These are phyloP conservation scores for Sturnus vulgaris DNA, from an alignment of 2,113 vertebrate genomes.

Conservation along the genomic window DNA sequence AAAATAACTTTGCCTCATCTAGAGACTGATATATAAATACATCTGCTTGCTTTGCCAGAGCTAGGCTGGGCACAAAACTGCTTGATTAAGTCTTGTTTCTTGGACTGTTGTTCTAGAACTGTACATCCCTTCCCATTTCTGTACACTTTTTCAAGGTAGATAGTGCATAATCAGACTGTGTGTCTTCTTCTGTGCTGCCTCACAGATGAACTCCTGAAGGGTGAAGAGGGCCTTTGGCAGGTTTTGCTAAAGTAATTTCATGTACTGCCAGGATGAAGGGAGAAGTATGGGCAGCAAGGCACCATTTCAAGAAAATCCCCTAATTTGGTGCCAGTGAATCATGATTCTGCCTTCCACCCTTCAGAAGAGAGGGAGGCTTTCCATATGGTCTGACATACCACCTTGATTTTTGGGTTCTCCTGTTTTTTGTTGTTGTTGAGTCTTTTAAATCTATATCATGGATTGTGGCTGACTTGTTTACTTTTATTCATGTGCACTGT, in stretches of 20 bases:
- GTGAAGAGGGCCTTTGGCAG: background rate
- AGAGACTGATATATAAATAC: constrained; percentile 9
- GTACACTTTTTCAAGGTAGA: background rate
- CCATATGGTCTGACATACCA: background rate
- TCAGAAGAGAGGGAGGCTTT: background rate
- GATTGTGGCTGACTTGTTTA: background rate
- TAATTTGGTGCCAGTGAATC: background rate
- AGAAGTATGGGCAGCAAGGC: background rate
- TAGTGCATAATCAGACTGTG: background rate
- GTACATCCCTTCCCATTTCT: background rate
- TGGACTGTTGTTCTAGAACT: background rate
- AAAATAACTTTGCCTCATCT: constrained; percentile 9
- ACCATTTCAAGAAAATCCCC: background rate
- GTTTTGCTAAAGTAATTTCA: background rate
- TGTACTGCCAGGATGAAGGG: background rate
- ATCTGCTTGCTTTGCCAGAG: background rate
- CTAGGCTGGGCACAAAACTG: background rate
- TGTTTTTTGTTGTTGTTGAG: background rate
- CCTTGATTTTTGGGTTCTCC: background rate
- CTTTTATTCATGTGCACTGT: background rate
- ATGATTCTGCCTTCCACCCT: background rate
- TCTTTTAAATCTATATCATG: background rate
- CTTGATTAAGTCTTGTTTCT: background rate
- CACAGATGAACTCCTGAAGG: background rate
- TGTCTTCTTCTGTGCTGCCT: background rate